These are phyloP conservation scores for Sebastes steindachneri DNA, from an alignment of 2,797 vertebrate genomes.

Conservation along the genomic window DNA sequence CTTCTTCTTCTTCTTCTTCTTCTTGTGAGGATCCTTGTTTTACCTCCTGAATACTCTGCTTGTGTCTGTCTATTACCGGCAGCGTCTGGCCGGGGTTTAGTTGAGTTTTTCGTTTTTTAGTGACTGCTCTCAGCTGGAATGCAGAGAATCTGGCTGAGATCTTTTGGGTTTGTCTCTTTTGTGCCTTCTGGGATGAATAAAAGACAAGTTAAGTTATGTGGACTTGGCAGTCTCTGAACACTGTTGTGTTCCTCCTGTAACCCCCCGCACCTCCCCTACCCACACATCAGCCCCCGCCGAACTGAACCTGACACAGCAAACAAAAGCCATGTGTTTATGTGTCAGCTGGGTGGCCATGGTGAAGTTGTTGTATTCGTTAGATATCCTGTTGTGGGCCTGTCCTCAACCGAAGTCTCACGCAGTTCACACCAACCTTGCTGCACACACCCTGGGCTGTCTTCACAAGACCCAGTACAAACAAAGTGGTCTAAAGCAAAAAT, in stretches of 20 bases:
- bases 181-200: constrained; percentile 32
- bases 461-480: neutral
- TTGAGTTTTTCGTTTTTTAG: neutral
- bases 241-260: neutral
- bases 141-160: constrained; percentile 63
- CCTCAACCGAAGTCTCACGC: neutral
- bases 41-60: neutral
- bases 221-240: constrained; percentile 15
- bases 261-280: neutral
- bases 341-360: neutral
- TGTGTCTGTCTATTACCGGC: neutral
- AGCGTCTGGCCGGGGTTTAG: neutral
- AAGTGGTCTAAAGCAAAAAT: neutral
- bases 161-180: constrained; percentile 46
- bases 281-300: neutral
- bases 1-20: neutral
- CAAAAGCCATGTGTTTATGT: constrained; percentile 17
- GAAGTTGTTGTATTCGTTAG: neutral
- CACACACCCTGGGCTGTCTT: neutral
- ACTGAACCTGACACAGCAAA: constrained; percentile 24
- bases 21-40: neutral
- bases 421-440: neutral
- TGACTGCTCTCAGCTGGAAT: constrained; percentile 41
- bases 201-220: constrained; percentile 22
- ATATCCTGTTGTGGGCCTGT: constrained; percentile 1